Evolutionary conservation across 2,797 vertebrate genomes (phyloP), one percentile per base, ranked within the genome.

Genomic region (Siniperca scherzeri): DNA sequence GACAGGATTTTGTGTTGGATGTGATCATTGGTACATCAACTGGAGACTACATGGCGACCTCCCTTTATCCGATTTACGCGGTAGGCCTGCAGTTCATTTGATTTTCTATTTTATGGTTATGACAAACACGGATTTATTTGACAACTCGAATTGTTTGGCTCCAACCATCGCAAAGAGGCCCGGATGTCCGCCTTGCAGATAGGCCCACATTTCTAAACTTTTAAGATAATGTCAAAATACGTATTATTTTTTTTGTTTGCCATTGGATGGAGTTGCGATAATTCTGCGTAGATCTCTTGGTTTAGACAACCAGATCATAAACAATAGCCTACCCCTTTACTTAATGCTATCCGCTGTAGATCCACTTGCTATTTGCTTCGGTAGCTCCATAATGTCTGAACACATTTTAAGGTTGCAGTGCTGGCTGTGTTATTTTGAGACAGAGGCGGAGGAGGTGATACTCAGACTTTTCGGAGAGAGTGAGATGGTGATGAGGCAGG

Each of bases 401-500:
- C 22, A 30, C 38, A 74, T 55, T n/a, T 65, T 14, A 13, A 50
- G 30, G 59, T 6, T 42, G 57, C 22, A 59, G 42, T 55, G 40
- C 25, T 4, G 76, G 40, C 12, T 33, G 66, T 71, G 69, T 73
- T 77, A 77, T 76, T 83, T 61, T 33, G 70, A 80, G 64, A 67
- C 46, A 64, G 71, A 62, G 75, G 46, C 50, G 62, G 79, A 78
- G 66, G 70, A 81, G 86, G 80, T 71, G 86, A 73, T 81, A 87
- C 70, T 81, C 73, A 85, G 88, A 83, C 71, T 65, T 42, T 17
- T 71, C 75, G 71, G 60, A 80, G 66, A 80, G 88, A 91, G 74
- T 59, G 70, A 85, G 73, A 81, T 38, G 66, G 77, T 69, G 86
- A 88, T 86, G 90, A 91, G 14, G 7, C 64, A 65, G 93, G 91